phyloP scores from a whole-genome alignment of 2,888 invertebrate genomes.

The Tricholauxania praeusta region DNA sequence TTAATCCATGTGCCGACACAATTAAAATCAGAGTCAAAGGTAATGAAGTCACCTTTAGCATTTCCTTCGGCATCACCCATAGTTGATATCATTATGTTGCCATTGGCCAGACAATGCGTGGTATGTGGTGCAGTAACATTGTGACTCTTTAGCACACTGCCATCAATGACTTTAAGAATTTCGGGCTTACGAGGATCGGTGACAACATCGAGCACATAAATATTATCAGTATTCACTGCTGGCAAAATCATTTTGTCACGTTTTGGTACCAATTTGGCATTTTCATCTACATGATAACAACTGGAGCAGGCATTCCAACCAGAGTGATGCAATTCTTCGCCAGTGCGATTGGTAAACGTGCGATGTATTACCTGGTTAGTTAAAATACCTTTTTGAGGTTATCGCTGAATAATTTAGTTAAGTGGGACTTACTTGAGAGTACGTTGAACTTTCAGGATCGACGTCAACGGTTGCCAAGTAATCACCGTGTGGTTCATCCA shows the following conservation, averaged over 20 bases:
- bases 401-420: not conserved
- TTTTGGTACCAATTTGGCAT: constrained; percentile 68
- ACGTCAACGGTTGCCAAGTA: constrained; percentile 93
- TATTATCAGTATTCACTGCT: constrained; percentile 81
- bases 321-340: constrained; percentile 94
- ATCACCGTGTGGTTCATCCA: constrained; percentile 78
- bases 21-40: constrained; percentile 84
- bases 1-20: constrained; percentile 79
- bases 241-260: constrained; percentile 88
- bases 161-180: constrained; percentile 84
- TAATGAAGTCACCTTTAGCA: constrained; percentile 87
- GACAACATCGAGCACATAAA: constrained; percentile 87
- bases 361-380: constrained; percentile 84
- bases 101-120: constrained; percentile 90
- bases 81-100: constrained; percentile 94
- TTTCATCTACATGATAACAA: constrained; percentile 73
- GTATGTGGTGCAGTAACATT: constrained; percentile 93
- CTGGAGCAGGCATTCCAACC: constrained; percentile 99
- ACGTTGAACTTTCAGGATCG: constrained; percentile 87
- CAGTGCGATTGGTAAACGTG: constrained; percentile 79
- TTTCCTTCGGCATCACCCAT: constrained; percentile 92
- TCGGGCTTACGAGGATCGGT: constrained; percentile 79
- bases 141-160: constrained; percentile 79
- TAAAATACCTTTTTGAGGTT: not conserved
- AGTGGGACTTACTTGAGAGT: constrained; percentile 76